Conservation (phyloP, 2,888 invertebrate species). For the Flabesymbios commensalis region DNA sequence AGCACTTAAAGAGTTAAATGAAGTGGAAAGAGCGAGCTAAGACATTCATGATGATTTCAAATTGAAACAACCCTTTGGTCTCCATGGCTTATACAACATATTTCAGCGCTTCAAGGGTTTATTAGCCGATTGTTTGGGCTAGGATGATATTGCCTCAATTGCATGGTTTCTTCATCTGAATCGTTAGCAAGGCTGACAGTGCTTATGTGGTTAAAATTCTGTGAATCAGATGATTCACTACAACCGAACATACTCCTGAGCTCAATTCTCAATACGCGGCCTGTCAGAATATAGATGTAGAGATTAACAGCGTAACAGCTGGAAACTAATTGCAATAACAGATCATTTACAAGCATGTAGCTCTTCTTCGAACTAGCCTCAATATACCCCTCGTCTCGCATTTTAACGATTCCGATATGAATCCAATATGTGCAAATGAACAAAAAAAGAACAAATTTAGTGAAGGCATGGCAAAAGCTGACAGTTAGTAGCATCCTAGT, state of each 20-base stretch:
- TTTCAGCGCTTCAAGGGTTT: too few relatives aligned
- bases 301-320: conserved; percentile 57
- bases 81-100: too few relatives aligned
- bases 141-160: too few relatives aligned
- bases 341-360: conserved; percentile 43
- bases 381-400: conserved; percentile 41
- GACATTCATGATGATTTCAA: too few relatives aligned
- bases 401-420: conserved; percentile 36
- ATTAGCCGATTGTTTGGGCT: too few relatives aligned
- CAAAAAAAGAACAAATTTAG: conserved; percentile 52
- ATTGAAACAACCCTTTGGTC: too few relatives aligned
- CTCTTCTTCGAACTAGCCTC: conserved; percentile 45
- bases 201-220: too few relatives aligned
- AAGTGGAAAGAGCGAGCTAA: too few relatives aligned
- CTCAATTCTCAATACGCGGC: conserved; percentile 57
- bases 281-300: conserved; percentile 58
- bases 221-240: too few relatives aligned
- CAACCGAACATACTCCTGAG: conserved; percentile 13
- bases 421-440: conserved; percentile 47
- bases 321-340: conserved; percentile 49
- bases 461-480: conserved; percentile 53
- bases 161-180: too few relatives aligned
- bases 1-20: too few relatives aligned
- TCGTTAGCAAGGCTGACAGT: too few relatives aligned
- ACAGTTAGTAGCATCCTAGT: conserved; percentile 58